Evolutionary conservation across 2,797 vertebrate species (phyloP), one percentile per base, ranked within the genome.

Genomic region (Galago senegalensis): DNA sequence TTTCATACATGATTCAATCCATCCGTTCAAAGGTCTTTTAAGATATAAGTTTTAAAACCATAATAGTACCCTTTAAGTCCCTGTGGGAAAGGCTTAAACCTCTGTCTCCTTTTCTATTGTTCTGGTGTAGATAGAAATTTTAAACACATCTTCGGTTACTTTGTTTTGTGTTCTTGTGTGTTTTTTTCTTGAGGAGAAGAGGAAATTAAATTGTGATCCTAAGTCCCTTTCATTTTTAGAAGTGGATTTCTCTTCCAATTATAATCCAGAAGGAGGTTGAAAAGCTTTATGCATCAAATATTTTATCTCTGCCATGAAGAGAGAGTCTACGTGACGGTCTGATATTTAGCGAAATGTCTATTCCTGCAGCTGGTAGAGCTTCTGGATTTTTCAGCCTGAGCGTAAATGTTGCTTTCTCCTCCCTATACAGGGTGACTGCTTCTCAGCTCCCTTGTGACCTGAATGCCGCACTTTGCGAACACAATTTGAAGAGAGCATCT

Each of bases 1-100:
- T 98, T 97, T 97, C 94, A 96, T 96, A 91, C 96, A 90, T 61
- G 95, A 97, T 97, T 96, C 97, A 97, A 97, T 96, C 92, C 96
- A 95, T 97, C 94, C 97, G 96, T 97, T 97, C 94, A 94, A 94
- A 97, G 95, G 94, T 95, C 93, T 96, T 95, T 95, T 76, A 94
- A 87, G 88, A 73, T 93, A 82, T 43, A 94, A 5, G 40, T 93
- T 97, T 96, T 90, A 92, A 96, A 97, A 96, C 96, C 93, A 91
- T 87, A 91, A 84, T 87, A 87, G 93, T 90, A 79, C 25, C 70
- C 58, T 95, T 97, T 94, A 95, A 67, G 37, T 97, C 91, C 65
- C 82, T 60, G 31, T 88, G 81, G 89, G 56, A 93, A 72, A 79
- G 92, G 61, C 70, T 56, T 73, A 80, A 94, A 92, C 81, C 60